phyloP scores from a whole-genome alignment of 2,113 vertebrate species.

The Notechis scutatus region DNA sequence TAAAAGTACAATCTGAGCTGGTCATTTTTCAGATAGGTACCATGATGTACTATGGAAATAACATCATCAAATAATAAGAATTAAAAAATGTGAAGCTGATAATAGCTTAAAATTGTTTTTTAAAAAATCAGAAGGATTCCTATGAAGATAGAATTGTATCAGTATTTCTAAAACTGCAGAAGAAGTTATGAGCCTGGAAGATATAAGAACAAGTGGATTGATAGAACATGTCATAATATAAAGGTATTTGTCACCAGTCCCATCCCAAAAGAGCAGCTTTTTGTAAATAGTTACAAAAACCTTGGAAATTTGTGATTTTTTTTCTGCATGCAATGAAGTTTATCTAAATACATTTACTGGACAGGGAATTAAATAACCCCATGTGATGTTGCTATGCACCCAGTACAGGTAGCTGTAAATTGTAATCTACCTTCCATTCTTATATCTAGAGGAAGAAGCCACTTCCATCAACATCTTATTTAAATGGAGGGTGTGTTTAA shows the following conservation, averaged over 20 bases:
- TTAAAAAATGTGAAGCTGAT: not conserved
- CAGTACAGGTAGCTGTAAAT: not conserved
- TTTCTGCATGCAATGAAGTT: conserved; percentile 16
- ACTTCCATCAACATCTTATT: not conserved
- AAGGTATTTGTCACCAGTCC: not conserved
- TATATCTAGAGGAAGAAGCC: not conserved
- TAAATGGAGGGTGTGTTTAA: not conserved
- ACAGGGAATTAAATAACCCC: not conserved
- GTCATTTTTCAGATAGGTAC: not conserved
- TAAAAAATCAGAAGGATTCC: not conserved
- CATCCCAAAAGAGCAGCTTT: not conserved
- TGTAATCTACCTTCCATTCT: not conserved
- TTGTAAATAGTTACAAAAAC: not conserved
- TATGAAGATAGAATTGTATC: not conserved
- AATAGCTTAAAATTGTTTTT: not conserved
- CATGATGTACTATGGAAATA: not conserved
- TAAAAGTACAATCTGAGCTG: not conserved
- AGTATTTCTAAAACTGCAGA: not conserved
- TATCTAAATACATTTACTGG: not conserved
- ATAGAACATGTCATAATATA: not conserved
- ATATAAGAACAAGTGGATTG: conserved; percentile 3
- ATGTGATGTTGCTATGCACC: not conserved
- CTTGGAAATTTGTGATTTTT: not conserved
- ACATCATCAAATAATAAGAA: not conserved
- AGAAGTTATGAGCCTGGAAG: not conserved